Conservation (phyloP, 2,113 vertebrate genomes). For the Nipponia nippon region DNA sequence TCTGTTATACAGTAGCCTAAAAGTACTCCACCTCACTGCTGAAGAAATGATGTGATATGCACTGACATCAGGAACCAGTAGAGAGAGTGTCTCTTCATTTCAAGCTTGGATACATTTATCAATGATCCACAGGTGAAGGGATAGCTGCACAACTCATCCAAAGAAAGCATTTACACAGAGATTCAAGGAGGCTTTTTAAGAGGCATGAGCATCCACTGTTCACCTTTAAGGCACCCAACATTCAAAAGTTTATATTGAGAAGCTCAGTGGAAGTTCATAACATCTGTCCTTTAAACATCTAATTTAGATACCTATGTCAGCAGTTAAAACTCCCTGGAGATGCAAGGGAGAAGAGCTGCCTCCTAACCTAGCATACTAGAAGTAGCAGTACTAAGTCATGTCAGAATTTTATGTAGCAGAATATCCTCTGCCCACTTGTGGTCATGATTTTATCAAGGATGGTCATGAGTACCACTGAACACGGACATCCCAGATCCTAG, state of each 20-base stretch:
- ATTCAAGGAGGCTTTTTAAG: neutral
- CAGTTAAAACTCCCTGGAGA: neutral
- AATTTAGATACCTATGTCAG: neutral
- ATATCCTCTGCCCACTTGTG: neutral
- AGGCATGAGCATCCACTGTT: rapidly evolving
- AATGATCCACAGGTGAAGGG: neutral
- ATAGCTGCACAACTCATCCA: neutral
- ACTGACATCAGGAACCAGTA: neutral
- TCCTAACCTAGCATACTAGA: neutral
- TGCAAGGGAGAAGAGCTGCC: neutral
- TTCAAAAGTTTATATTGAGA: neutral
- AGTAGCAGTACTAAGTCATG: neutral
- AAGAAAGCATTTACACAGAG: neutral
- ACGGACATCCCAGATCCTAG: neutral
- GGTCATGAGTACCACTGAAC: neutral
- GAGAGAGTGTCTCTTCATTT: neutral
- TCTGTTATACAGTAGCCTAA: neutral
- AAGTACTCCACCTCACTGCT: neutral
- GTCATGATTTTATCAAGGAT: neutral
- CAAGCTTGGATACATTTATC: neutral
- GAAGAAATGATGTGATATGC: neutral
- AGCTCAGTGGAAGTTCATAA: neutral
- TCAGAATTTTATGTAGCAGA: neutral
- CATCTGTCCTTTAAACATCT: neutral
- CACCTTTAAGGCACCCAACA: neutral